phyloP scores from a whole-genome alignment of 2,797 vertebrate species.

The Pogoniulus pusillus region DNA sequence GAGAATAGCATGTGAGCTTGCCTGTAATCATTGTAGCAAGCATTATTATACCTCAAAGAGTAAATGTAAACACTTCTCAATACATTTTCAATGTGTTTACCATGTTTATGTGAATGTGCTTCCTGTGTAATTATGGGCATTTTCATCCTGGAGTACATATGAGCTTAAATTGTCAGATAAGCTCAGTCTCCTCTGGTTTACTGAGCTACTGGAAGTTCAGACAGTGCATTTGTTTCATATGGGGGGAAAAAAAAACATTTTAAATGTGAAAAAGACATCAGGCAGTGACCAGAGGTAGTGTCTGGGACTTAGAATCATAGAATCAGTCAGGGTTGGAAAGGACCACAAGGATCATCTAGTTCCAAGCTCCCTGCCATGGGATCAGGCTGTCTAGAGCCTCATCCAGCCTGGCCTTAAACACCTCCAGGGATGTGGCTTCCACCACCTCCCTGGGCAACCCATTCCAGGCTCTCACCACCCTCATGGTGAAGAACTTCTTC shows the following conservation, averaged over 20 bases:
- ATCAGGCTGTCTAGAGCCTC: too few relatives aligned
- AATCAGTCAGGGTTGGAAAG: too few relatives aligned
- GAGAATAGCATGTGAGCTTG: slow-evolving; percentile 15
- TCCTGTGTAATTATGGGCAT: slow-evolving; percentile 25
- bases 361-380: too few relatives aligned
- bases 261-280: background rate
- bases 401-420: too few relatives aligned
- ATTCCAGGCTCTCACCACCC: too few relatives aligned
- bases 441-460: too few relatives aligned
- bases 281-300: background rate
- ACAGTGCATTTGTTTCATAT: background rate
- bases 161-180: slow-evolving; percentile 23
- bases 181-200: background rate
- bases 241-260: background rate
- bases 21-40: background rate
- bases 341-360: too few relatives aligned
- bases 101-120: slow-evolving; percentile 12
- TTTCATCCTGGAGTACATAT: background rate
- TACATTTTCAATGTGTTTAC: slow-evolving; percentile 13
- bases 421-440: too few relatives aligned
- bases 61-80: slow-evolving; percentile 35
- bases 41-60: slow-evolving; percentile 28
- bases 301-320: too few relatives aligned
- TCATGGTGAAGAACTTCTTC: too few relatives aligned
- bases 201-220: background rate